Evolutionary conservation across 2,113 vertebrate genomes (phyloP).

Genomic region (Eira barbara): DNA sequence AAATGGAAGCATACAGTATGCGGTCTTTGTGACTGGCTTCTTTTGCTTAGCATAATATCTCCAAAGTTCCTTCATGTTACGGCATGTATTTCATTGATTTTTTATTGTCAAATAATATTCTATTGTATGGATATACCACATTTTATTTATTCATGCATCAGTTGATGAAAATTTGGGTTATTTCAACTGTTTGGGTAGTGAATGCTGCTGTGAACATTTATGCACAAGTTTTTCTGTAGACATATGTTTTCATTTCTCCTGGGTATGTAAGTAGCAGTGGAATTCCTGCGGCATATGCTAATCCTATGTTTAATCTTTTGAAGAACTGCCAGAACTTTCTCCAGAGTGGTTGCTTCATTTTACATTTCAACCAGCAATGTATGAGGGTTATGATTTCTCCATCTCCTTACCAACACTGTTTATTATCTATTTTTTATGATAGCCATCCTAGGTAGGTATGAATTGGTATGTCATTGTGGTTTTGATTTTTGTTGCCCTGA

Average conservation of each 20-base stretch:
- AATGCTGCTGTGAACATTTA: background rate
- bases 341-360: background rate
- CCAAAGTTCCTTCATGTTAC: background rate
- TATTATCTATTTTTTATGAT: background rate
- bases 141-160: background rate
- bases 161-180: background rate
- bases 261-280: background rate
- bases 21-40: background rate
- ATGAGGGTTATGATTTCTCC: background rate
- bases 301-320: background rate
- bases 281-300: background rate
- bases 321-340: background rate
- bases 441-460: background rate
- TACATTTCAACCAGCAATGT: background rate
- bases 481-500: background rate
- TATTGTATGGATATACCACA: background rate
- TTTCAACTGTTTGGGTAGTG: background rate
- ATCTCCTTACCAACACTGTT: background rate
- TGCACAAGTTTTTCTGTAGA: background rate
- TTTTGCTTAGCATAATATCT: background rate
- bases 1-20: background rate
- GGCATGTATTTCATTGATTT: background rate
- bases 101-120: background rate
- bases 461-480: background rate
- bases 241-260: background rate